Conservation (phyloP, 2,113 vertebrate species). For the Oostethus manadensis region DNA sequence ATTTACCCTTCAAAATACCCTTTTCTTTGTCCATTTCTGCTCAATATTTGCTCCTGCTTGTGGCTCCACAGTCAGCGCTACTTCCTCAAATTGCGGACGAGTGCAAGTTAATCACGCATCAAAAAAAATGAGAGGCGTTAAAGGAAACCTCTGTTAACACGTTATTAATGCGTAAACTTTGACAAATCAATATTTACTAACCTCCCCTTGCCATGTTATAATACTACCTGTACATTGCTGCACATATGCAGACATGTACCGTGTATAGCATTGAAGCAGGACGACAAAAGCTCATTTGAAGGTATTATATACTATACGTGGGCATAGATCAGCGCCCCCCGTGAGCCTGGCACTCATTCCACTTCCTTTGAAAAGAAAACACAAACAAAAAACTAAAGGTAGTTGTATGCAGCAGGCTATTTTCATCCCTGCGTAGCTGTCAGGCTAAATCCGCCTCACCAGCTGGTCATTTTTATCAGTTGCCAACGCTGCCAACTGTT, state of each 20-base stretch:
- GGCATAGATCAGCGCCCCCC: constrained; percentile 39
- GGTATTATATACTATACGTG: constrained; percentile 48
- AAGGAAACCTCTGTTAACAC: too few relatives aligned
- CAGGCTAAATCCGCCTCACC: constrained; percentile 58
- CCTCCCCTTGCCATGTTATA: neutral
- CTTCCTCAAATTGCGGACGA: too few relatives aligned
- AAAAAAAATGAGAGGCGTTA: too few relatives aligned
- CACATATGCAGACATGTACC: neutral
- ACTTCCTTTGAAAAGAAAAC: constrained; percentile 53
- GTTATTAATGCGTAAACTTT: too few relatives aligned
- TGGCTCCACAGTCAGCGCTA: too few relatives aligned
- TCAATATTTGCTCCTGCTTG: too few relatives aligned
- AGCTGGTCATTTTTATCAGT: constrained; percentile 71
- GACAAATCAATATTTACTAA: too few relatives aligned
- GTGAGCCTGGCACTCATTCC: constrained; percentile 51
- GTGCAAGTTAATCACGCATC: too few relatives aligned
- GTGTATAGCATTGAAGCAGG: constrained; percentile 15
- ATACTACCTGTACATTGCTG: neutral
- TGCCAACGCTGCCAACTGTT: constrained; percentile 68
- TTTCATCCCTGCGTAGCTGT: constrained; percentile 59
- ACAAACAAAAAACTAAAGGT: constrained; percentile 33
- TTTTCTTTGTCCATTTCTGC: too few relatives aligned
- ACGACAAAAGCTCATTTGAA: constrained; percentile 59
- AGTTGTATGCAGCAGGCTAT: constrained; percentile 59
- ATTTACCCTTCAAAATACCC: too few relatives aligned